These are phyloP conservation scores for Alauda arvensis DNA, from an alignment of 2,797 vertebrate genomes.

Conservation along the genomic window DNA sequence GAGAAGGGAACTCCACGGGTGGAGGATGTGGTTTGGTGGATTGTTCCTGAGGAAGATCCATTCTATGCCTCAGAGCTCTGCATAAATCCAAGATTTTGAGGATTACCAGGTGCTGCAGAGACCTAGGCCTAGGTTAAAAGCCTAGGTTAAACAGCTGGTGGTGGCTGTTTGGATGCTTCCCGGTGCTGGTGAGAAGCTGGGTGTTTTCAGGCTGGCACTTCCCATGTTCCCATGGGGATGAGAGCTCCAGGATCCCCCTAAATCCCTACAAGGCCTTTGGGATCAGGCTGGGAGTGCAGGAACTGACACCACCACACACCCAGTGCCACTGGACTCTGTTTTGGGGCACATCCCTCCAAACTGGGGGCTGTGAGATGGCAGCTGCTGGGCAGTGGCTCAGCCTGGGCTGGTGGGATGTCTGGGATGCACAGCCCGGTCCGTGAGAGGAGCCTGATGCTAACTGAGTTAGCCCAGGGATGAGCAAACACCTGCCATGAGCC, in stretches of 20 bases:
- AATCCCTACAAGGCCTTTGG: background rate
- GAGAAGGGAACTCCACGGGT: background rate
- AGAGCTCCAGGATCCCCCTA: background rate
- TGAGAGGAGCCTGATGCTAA: background rate
- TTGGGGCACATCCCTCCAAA: background rate
- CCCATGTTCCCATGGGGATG: fast-evolving
- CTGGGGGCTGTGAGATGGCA: background rate
- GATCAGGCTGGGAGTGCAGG: fast-evolving
- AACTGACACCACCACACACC: background rate
- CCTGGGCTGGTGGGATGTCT: background rate
- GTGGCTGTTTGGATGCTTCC: background rate
- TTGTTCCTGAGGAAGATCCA: background rate
- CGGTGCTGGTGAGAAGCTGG: background rate
- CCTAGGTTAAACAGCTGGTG: background rate
- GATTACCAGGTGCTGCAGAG: background rate
- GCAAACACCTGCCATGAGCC: background rate
- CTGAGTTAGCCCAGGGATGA: background rate
- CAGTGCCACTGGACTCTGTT: background rate
- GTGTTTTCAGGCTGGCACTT: background rate
- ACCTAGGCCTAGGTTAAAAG: background rate
- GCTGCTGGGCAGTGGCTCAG: background rate
- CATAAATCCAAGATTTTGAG: background rate
- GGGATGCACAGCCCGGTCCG: background rate
- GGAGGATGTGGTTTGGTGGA: background rate
- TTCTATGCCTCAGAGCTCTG: background rate